Evolutionary conservation across 1,140 invertebrate genomes (phyloP).

Genomic region (Ridgeia piscesae): DNA sequence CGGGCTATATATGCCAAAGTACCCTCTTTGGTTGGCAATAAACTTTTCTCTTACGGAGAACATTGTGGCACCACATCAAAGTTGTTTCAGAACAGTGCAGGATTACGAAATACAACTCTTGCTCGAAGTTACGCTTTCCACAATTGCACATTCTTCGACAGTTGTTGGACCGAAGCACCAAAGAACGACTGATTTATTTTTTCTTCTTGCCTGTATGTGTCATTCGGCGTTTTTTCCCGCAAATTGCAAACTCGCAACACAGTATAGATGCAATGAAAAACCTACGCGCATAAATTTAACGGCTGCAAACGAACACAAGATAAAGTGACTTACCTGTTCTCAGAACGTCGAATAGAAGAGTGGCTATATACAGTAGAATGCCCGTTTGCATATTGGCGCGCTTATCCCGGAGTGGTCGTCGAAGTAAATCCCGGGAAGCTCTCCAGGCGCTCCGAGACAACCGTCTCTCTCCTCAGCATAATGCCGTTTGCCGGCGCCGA

Average conservation of each 20-base stretch:
- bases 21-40: too few species aligned
- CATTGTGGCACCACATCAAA: background rate
- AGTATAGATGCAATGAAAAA: background rate
- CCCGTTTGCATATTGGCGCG: conserved; percentile 3
- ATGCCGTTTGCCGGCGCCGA: background rate
- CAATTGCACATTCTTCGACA: background rate
- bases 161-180: background rate
- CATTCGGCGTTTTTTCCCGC: background rate
- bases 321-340: background rate
- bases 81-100: background rate
- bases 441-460: background rate
- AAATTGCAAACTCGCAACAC: background rate
- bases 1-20: too few species aligned
- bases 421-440: background rate
- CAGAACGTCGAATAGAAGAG: background rate
- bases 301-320: background rate
- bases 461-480: conserved; percentile 3
- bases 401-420: background rate
- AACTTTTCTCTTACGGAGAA: background rate
- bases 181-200: background rate
- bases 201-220: background rate
- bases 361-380: conserved; percentile 5
- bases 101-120: background rate
- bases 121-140: background rate
- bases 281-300: background rate